These are phyloP conservation scores for Xenops minutus DNA, from an alignment of 2,797 vertebrate species.

Conservation along the genomic window DNA sequence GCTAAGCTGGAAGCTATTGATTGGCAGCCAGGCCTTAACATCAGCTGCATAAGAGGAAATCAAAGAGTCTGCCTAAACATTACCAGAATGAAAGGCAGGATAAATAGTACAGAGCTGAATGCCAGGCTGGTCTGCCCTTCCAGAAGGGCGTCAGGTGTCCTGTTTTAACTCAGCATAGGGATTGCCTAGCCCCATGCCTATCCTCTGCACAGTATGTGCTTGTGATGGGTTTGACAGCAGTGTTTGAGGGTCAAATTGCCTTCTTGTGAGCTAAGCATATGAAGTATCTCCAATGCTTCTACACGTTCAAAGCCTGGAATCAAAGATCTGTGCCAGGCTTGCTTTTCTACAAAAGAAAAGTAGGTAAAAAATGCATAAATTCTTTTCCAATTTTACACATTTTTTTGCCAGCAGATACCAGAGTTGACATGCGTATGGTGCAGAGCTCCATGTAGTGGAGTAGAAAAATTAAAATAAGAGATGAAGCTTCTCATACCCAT, in stretches of 20 bases:
- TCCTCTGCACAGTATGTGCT: background rate
- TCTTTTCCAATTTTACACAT: background rate
- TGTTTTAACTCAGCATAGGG: background rate
- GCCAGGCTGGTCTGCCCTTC: background rate
- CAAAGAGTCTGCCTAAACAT: background rate
- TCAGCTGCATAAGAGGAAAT: slow-evolving; percentile 29
- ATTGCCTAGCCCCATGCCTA: background rate
- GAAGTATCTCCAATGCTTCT: background rate
- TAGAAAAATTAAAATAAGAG: background rate
- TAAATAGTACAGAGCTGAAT: background rate
- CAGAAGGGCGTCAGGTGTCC: background rate
- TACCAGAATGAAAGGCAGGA: background rate
- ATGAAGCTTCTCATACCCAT: background rate
- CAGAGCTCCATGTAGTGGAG: background rate
- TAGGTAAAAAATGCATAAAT: background rate
- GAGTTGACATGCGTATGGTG: background rate
- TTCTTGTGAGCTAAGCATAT: background rate
- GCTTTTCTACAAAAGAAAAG: background rate
- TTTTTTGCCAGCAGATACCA: background rate
- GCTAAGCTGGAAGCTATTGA: background rate
- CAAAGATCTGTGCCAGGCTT: background rate
- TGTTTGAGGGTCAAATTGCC: background rate
- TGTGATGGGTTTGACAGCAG: background rate
- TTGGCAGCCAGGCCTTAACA: slow-evolving; percentile 14
- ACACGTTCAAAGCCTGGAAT: background rate